Conservation (phyloP, 2,888 invertebrate genomes). For the Acleris laterana region DNA sequence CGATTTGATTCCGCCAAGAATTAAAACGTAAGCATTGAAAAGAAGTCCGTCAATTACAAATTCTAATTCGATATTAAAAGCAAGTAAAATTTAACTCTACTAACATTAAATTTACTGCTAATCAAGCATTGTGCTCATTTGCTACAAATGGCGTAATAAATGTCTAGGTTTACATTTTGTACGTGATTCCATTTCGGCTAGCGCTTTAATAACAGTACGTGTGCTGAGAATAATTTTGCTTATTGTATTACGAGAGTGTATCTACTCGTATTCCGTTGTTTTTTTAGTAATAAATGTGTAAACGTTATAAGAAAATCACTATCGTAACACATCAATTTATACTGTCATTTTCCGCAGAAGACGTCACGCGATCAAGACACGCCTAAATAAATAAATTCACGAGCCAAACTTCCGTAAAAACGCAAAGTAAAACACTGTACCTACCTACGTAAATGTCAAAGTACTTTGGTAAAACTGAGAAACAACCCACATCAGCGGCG, state of each 20-base stretch:
- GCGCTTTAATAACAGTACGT: not conserved
- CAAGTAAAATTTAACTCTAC: no score
- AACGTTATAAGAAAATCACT: not conserved
- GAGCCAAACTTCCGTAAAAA: conserved; percentile 3
- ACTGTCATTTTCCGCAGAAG: not conserved
- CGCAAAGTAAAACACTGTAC: conserved; percentile 21
- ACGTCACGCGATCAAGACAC: conserved; percentile 7
- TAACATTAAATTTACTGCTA: no score
- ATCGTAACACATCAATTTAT: not conserved
- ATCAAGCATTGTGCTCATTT: not conserved
- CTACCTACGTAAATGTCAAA: conserved; percentile 34
- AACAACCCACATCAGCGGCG: conserved; percentile 38
- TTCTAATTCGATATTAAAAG: no score
- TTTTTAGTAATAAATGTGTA: not conserved
- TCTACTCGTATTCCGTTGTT: not conserved
- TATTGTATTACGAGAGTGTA: conserved; percentile 2
- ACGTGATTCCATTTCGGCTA: conserved; percentile 4
- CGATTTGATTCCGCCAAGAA: not conserved
- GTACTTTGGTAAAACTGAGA: conserved; percentile 37
- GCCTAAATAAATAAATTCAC: conserved; percentile 9
- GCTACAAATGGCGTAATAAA: not conserved
- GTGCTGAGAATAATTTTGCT: not conserved
- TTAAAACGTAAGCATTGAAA: not conserved
- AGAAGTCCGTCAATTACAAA: not conserved
- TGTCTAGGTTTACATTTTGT: conserved; percentile 1